Base-by-base conservation (phyloP, 2,888 invertebrate genomes). In the Eupithecia dodoneata region DNA sequence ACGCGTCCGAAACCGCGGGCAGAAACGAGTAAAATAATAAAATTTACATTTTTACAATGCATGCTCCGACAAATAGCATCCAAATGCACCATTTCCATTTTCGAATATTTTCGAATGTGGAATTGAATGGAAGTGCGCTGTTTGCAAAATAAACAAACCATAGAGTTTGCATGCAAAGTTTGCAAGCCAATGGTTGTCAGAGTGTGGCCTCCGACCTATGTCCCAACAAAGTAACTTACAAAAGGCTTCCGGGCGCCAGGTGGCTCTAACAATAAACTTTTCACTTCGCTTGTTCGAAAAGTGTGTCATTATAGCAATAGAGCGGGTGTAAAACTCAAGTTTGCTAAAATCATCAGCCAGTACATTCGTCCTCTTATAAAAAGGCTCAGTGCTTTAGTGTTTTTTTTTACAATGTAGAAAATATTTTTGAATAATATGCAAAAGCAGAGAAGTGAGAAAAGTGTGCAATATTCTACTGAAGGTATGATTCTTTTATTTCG, bases 201-300 rank as follows among this genome's bases (percentile, higher is more conserved):
- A 45, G 71, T 73, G 65, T 44, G 66, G 70, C 67, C 66, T 66
- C n/a, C 70, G 41, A 79, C 79, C 76, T 74, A 74, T 74, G 79
- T 81, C 81, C 76, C 65, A 63, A 73, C 71, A 59, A 76, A 72
- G 74, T 76, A 81, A 72, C 45, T 75, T 70, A 74, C 67, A 69
- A 76, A 76, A 72, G 70, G 70, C 59, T 70, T 70, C 41, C 70
- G 74, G 74, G 18, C 9, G 49, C 66, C 49, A 71, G 69, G 74
- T 78, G 70, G 45, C 69, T 47, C 59, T 71, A 76, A 79, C 79
- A 81, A 78, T 78, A 74, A 77, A 74, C 71, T 67, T 69, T 42
- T 71, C 63, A 30, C 30, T 30, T 30, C 30, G 30, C 30, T 30
- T 30, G 30, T 30, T 30, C 30, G 30, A 30, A 30, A 30, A 30